Conservation (phyloP, 1,140 invertebrate species). For the Mercenaria mercenaria region DNA sequence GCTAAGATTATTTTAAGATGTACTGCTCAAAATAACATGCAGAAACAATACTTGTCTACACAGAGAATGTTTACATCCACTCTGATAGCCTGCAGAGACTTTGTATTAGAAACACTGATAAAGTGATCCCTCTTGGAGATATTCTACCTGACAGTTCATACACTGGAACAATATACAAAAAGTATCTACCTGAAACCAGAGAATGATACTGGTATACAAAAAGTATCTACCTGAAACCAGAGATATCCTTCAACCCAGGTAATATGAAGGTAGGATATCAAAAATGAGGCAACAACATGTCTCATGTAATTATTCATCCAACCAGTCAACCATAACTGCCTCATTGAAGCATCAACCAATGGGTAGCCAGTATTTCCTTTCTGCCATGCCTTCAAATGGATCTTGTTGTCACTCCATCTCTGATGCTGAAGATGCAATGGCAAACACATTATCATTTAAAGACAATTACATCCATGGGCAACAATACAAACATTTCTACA, state of each 20-base stretch:
- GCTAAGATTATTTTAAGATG: no score
- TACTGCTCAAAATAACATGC: no score
- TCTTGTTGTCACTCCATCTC: conserved; percentile 64
- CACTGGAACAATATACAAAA: no score
- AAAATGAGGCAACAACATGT: conserved; percentile 71
- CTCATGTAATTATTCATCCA: conserved; percentile 74
- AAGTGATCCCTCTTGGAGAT: no score
- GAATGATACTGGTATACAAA: neutral
- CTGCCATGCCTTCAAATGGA: conserved; percentile 71
- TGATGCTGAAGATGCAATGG: conserved; percentile 64
- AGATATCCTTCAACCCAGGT: conserved; percentile 70
- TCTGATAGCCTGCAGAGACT: no score
- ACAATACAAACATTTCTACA: no score
- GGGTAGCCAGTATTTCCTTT: conserved; percentile 69
- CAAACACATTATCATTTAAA: no score
- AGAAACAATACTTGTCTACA: no score
- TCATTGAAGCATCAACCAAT: conserved; percentile 70
- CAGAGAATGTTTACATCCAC: no score
- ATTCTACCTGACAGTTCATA: no score
- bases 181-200: conserved; percentile 68
- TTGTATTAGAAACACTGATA: no score
- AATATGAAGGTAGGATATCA: conserved; percentile 70
- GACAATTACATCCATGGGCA: neutral
- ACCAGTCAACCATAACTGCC: conserved; percentile 71
- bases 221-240: conserved; percentile 68